Evolutionary conservation across 37 sponge, comb jelly and placozoan species (phyloP).

Genomic region (Bolinopsis microptera): DNA sequence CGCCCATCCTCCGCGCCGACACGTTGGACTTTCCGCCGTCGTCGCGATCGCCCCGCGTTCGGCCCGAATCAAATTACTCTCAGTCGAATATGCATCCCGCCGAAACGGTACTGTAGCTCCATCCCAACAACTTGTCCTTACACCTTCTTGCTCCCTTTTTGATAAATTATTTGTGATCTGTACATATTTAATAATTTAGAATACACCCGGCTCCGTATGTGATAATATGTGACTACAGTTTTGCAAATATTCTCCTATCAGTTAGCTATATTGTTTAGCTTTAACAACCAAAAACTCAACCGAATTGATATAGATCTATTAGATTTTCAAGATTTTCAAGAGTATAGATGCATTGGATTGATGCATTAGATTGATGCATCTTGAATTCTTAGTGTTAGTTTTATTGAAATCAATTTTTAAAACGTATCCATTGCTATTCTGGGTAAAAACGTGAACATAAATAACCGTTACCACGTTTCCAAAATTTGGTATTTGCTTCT

Average conservation of each 20-base stretch:
- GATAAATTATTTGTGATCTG: slow-evolving; percentile 64
- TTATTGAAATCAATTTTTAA: neutral
- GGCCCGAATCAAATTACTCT: slow-evolving; percentile 52
- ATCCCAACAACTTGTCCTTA: neutral
- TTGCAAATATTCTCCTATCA: neutral
- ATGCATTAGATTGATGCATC: neutral
- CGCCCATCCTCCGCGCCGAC: neutral
- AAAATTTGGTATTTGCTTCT: neutral
- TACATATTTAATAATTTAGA: slow-evolving; percentile 30
- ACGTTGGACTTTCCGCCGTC: slow-evolving; percentile 29
- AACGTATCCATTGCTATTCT: neutral
- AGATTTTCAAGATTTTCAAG: neutral
- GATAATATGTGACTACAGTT: neutral
- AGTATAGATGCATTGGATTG: neutral
- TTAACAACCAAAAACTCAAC: neutral
- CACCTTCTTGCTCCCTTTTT: neutral
- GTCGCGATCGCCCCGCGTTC: neutral
- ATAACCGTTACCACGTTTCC: neutral
- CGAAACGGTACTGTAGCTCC: slow-evolving; percentile 31
- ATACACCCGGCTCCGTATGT: neutral
- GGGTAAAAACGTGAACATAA: neutral
- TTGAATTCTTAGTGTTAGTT: neutral
- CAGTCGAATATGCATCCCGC: neutral
- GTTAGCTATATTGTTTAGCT: neutral
- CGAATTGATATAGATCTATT: neutral